phyloP scores from a whole-genome alignment of 2,113 vertebrate genomes.

The Lagenorhynchus albirostris region DNA sequence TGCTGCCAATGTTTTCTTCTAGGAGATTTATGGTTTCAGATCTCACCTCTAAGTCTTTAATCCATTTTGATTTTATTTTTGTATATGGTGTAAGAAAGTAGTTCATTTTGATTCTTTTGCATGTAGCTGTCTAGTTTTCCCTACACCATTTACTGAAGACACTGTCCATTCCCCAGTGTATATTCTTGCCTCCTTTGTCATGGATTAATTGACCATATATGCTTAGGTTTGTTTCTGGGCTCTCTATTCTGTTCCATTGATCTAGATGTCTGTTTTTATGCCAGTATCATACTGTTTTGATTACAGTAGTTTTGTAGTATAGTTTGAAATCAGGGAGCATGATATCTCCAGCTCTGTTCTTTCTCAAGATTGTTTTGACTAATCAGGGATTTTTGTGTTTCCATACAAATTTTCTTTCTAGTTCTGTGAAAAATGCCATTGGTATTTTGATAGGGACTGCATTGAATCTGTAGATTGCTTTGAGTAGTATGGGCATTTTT shows the following conservation, averaged over 20 bases:
- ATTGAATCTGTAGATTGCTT: neutral
- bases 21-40: neutral
- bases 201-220: neutral
- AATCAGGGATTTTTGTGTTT: neutral
- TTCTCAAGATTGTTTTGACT: neutral
- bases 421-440: neutral
- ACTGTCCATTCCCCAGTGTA: neutral
- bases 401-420: neutral
- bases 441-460: neutral
- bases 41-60: neutral
- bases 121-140: neutral
- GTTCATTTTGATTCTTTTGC: neutral
- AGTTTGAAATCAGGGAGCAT: neutral
- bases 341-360: neutral
- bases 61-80: neutral
- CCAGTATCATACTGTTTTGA: neutral
- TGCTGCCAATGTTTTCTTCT: neutral
- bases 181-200: neutral
- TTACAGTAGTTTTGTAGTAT: neutral
- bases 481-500: neutral
- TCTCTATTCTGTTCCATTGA: neutral
- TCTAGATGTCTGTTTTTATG: neutral
- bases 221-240: neutral
- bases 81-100: neutral
- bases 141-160: neutral